Conservation (phyloP, 2,797 vertebrate species). For the Linurgus olivaceus region DNA sequence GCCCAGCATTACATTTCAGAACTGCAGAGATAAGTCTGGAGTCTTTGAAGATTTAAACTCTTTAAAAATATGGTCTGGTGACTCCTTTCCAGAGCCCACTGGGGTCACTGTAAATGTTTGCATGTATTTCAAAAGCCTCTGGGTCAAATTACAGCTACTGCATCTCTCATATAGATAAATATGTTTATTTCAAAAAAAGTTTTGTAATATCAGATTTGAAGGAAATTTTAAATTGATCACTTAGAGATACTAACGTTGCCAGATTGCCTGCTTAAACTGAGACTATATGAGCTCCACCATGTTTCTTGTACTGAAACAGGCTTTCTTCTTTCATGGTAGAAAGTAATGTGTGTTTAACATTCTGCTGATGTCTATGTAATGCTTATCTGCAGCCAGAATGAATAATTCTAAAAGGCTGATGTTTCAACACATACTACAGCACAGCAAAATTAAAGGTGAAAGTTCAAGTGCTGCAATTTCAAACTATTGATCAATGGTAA, state of each 20-base stretch:
- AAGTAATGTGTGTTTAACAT: constrained; percentile 12
- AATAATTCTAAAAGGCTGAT: constrained; percentile 59
- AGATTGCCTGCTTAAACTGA: not conserved
- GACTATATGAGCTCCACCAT: not conserved
- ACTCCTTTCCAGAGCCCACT: not conserved
- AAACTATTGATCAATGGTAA: constrained; percentile 70
- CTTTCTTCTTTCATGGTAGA: not conserved
- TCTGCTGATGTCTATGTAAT: constrained; percentile 10
- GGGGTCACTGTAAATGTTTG: not conserved
- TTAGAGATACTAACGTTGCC: not conserved
- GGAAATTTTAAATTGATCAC: not conserved
- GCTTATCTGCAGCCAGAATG: constrained; percentile 51
- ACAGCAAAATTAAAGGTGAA: constrained; percentile 65
- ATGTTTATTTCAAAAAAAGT: not conserved
- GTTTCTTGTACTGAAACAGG: not conserved
- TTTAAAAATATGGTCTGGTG: not conserved
- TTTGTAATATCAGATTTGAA: not conserved
- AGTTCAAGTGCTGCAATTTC: constrained; percentile 69
- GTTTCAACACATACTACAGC: constrained; percentile 23
- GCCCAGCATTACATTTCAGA: not conserved
- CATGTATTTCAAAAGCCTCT: not conserved
- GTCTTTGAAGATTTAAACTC: not conserved
- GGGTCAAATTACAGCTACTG: not conserved
- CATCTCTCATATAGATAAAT: not conserved
- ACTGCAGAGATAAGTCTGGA: not conserved